Percentiles rank a stretch among this genome's conserved stretches.
phyloP scores from a whole-genome alignment of 2,797 vertebrate species.

The Diceros bicornis region DNA sequence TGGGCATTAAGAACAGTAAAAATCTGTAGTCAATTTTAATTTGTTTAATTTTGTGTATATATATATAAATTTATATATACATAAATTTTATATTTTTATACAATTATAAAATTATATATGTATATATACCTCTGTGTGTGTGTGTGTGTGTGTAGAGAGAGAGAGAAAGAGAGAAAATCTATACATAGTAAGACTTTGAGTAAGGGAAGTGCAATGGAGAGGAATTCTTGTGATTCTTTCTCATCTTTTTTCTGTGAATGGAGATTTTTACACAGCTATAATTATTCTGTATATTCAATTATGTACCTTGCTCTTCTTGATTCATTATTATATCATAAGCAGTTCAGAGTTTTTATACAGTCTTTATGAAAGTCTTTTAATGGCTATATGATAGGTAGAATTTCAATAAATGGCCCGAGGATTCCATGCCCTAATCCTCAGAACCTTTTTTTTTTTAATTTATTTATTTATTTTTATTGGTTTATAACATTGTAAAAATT shows the following conservation, averaged over 20 bases:
- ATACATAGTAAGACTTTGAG: neutral
- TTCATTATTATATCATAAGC: neutral
- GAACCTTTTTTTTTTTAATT: no score
- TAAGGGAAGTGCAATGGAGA: neutral
- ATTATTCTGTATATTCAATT: neutral
- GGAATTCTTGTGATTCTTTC: neutral
- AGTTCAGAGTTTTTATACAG: neutral
- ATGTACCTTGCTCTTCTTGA: neutral
- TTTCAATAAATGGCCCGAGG: neutral
- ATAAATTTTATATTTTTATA: neutral
- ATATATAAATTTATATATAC: no score
- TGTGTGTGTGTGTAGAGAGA: no score
- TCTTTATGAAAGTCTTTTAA: neutral
- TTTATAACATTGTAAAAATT: no score
- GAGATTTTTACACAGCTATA: neutral
- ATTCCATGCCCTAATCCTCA: neutral
- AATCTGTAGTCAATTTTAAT: neutral
- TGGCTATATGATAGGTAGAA: neutral
- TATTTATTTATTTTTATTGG: no score
- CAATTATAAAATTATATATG: neutral
- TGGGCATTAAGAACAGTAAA: neutral
- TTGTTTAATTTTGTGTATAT: neutral
- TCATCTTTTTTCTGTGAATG: neutral
- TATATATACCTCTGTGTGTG: no score
- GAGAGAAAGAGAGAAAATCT: no score